These are phyloP conservation scores for Tyria jacobaeae DNA, from an alignment of 2,888 invertebrate species.

Conservation along the genomic window DNA sequence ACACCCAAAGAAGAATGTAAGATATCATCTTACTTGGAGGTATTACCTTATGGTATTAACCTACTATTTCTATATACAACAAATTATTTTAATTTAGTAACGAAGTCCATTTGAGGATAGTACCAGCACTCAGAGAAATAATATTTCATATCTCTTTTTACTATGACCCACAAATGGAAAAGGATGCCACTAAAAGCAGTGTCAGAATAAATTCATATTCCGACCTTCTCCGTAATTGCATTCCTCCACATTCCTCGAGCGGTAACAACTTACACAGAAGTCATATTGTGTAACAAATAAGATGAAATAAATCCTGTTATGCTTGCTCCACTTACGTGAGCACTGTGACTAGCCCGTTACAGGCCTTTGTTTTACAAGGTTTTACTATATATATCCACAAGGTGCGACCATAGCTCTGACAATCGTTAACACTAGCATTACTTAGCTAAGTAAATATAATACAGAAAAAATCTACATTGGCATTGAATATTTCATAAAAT, in stretches of 20 bases:
- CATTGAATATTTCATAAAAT: neutral
- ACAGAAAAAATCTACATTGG: neutral
- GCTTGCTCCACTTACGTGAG: slow-evolving; percentile 40
- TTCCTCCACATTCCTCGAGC: neutral
- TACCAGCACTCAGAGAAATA: too few relatives aligned
- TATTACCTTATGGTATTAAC: too few relatives aligned
- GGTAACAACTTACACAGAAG: neutral
- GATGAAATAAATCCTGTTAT: slow-evolving; percentile 67
- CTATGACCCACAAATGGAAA: neutral
- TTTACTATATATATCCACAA: slow-evolving; percentile 3
- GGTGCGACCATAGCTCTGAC: neutral
- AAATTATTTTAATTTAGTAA: too few relatives aligned
- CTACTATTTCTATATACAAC: too few relatives aligned
- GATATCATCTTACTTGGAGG: too few relatives aligned
- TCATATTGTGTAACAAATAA: slow-evolving; percentile 55
- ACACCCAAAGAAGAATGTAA: too few relatives aligned
- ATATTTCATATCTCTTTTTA: neutral
- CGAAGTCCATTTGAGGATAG: too few relatives aligned
- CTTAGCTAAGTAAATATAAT: neutral
- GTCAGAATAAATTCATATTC: slow-evolving; percentile 6
- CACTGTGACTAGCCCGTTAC: slow-evolving; percentile 30
- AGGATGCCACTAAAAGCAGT: slow-evolving; percentile 9
- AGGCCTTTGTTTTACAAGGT: slow-evolving; percentile 34
- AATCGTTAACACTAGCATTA: neutral
- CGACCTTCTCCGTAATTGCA: neutral